phyloP scores from a whole-genome alignment of 2,888 invertebrate species.

The Syritta pipiens region DNA sequence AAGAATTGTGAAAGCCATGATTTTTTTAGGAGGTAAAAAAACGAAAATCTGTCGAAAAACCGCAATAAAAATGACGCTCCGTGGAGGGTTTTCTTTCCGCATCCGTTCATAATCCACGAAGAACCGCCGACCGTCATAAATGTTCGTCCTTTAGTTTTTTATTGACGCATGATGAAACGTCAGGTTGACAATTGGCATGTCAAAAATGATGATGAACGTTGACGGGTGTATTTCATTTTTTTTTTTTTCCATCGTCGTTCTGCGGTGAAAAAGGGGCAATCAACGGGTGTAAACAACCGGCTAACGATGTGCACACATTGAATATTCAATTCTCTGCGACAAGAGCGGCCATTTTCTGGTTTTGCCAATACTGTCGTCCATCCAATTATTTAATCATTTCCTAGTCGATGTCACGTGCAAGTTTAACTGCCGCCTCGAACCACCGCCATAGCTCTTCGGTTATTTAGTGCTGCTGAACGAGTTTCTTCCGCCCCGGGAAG shows the following conservation, averaged over 20 bases:
- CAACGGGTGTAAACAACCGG: constrained; percentile 61
- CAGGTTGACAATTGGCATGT: constrained; percentile 27
- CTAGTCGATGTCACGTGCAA: constrained; percentile 64
- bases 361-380: background rate
- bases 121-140: constrained; percentile 47
- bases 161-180: constrained; percentile 61
- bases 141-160: constrained; percentile 65
- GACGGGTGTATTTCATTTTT: too few species aligned
- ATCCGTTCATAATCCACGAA: background rate
- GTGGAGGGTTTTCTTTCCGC: too few species aligned
- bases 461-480: constrained; percentile 66
- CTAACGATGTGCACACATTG: constrained; percentile 58
- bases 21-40: constrained; percentile 41
- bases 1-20: background rate
- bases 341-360: constrained; percentile 33
- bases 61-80: constrained; percentile 56
- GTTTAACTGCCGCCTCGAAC: constrained; percentile 42
- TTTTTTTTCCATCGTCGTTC: constrained; percentile 51
- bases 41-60: constrained; percentile 35
- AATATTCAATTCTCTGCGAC: constrained; percentile 38
- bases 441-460: constrained; percentile 29
- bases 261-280: constrained; percentile 49
- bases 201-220: constrained; percentile 7
- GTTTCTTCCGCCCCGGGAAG: constrained; percentile 21
- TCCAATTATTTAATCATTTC: constrained; percentile 70